Conservation (phyloP, 2,888 invertebrate species). For the Hesperia comma region DNA sequence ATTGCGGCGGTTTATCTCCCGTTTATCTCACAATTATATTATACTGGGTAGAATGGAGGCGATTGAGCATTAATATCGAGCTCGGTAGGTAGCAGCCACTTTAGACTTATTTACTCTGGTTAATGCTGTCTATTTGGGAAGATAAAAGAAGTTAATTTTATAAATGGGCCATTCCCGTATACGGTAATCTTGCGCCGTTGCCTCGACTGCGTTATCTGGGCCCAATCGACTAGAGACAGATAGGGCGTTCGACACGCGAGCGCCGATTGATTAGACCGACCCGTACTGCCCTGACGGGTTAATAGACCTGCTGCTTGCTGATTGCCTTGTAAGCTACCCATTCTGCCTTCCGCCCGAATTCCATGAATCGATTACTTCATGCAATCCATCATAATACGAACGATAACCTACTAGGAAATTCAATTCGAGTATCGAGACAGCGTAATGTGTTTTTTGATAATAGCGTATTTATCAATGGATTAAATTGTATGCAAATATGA, state of each 20-base stretch:
- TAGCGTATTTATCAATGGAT: not conserved
- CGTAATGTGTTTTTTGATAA: conserved; percentile 20
- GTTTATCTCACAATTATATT: conserved; percentile 36
- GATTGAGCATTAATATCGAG: conserved; percentile 35
- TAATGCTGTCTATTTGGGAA: conserved; percentile 70
- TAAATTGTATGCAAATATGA: not conserved
- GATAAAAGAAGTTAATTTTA: conserved; percentile 82
- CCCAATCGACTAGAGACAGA: conserved; percentile 81
- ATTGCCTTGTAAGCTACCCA: conserved; percentile 77
- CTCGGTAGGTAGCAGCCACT: conserved; percentile 62
- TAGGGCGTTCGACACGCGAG: conserved; percentile 81
- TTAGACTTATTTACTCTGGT: conserved; percentile 72
- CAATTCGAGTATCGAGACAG: conserved; percentile 25
- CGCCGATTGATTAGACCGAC: conserved; percentile 80
- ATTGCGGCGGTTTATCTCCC: conserved; percentile 33
- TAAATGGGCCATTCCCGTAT: conserved; percentile 79
- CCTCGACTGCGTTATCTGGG: conserved; percentile 74
- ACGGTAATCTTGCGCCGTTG: conserved; percentile 79
- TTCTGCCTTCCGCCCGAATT: conserved; percentile 65
- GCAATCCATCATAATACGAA: conserved; percentile 62
- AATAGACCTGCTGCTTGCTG: conserved; percentile 77
- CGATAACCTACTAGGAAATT: conserved; percentile 30
- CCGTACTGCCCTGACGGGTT: conserved; percentile 79
- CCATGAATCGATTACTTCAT: conserved; percentile 66
- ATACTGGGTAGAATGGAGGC: conserved; percentile 25